Conservation (phyloP, 2,888 invertebrate genomes). For the Monopis laevigella region DNA sequence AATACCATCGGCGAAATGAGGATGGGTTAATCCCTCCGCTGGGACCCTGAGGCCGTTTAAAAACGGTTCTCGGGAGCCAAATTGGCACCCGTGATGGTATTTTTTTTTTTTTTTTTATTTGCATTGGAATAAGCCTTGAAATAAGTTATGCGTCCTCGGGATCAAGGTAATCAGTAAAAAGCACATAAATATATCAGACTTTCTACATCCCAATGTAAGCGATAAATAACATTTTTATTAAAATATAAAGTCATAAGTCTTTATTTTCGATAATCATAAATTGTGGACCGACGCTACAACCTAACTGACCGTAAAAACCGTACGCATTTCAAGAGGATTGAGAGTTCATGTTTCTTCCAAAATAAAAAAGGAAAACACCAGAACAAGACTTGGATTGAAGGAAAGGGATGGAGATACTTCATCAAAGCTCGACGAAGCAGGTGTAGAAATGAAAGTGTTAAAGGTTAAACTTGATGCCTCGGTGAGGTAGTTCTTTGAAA, state of each 20-base stretch:
- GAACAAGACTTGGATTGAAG: conserved; percentile 19
- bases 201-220: conserved; percentile 7
- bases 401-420: neutral
- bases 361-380: conserved; percentile 37
- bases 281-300: conserved; percentile 43
- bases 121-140: too few species aligned
- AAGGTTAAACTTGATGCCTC: conserved; percentile 5
- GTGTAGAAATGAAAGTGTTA: conserved; percentile 9
- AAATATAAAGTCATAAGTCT: conserved; percentile 25
- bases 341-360: conserved; percentile 57
- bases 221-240: conserved; percentile 8
- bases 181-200: neutral
- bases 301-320: conserved; percentile 61
- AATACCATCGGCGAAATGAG: too few species aligned
- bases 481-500: neutral
- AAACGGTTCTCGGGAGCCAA: too few species aligned
- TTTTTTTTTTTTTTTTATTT: too few species aligned
- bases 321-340: conserved; percentile 39
- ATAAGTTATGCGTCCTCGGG: too few species aligned
- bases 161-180: neutral
- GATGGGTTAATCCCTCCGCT: too few species aligned
- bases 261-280: conserved; percentile 58
- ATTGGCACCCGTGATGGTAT: too few species aligned
- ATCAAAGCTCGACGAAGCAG: neutral
- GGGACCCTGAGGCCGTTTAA: too few species aligned